Evolutionary conservation across 1,140 invertebrate species (phyloP), one percentile per base, ranked within the genome.

Genomic region (Gryllus bimaculatus): DNA sequence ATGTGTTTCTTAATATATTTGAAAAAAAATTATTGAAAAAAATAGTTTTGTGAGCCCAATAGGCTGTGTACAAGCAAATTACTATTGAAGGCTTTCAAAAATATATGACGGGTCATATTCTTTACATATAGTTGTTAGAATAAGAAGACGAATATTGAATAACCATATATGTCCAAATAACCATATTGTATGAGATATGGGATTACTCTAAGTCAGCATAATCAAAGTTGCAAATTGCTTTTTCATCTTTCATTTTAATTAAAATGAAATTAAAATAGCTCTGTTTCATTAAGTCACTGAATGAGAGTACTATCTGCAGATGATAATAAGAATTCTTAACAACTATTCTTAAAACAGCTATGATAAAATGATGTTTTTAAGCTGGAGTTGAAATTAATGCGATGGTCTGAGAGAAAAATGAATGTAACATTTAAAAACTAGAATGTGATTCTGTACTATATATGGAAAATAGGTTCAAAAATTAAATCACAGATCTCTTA

Each of bases 31-130:
- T 66, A 66, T 66, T 66, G 54, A 66, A 66, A 66, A 66, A 66
- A 66, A 66, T 66, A 66, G 54, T 66, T 66, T 66, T 66, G 54
- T 66, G 54, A 66, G 54, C 54, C 78, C 78, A 75, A 39, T 73
- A 47, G 78, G 78, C 78, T 79, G 54, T 79, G 74, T 79, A 79
- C 78, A 79, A 79, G 48, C 76, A 48, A 77, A 77, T 48, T 48
- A 48, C 73, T 79, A 73, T 79, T 48, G 74, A 79, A 49, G 78
- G 74, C 78, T 79, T 78, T 79, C 74, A 75, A 79, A 47, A 77
- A 47, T 79, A 74, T 75, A 79, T 79, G 74, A 79, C 78, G 78
- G 78, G 78, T 79, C 78, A 47, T 79, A 74, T 75, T 79, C 76
- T 77, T 49, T 48, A 77, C 47, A 77, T 77, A 49, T 77, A 77